These are phyloP conservation scores for Dasysyrphus albostriatus DNA, from an alignment of 2,888 invertebrate species.

Conservation along the genomic window DNA sequence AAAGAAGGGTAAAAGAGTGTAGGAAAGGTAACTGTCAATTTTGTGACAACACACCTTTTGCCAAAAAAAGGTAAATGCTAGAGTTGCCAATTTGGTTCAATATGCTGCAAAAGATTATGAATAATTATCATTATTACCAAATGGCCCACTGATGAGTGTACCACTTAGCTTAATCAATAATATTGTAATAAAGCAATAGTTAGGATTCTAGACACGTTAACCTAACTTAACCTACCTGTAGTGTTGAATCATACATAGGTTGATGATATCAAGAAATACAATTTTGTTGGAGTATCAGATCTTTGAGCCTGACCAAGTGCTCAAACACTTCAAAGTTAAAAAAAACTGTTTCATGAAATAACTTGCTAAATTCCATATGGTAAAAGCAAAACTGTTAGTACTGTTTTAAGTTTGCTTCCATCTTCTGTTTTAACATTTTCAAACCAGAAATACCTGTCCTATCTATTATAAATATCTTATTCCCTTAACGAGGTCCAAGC, in stretches of 20 bases:
- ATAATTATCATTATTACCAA: background rate
- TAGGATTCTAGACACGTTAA: slow-evolving; percentile 2
- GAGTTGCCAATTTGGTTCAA: slow-evolving; percentile 54
- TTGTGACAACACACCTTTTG: slow-evolving; percentile 70
- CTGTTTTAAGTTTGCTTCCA: too few relatives aligned
- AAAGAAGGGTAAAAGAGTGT: slow-evolving; percentile 52
- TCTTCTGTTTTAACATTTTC: too few relatives aligned
- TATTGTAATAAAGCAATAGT: background rate
- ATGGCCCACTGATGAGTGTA: too few relatives aligned
- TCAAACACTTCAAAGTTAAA: too few relatives aligned
- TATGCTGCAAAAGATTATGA: background rate
- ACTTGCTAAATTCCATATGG: too few relatives aligned
- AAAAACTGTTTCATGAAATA: too few relatives aligned
- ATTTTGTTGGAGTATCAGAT: background rate
- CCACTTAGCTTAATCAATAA: too few relatives aligned
- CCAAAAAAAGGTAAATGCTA: slow-evolving; percentile 47
- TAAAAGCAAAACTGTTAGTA: too few relatives aligned
- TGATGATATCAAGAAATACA: background rate
- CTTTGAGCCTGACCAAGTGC: background rate
- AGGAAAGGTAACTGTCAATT: slow-evolving; percentile 66
- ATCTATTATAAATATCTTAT: too few relatives aligned
- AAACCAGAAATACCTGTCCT: too few relatives aligned
- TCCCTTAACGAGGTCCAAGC: too few relatives aligned
- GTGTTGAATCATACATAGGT: background rate
- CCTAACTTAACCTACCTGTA: background rate